Percentiles rank a stretch among this genome's conserved stretches.
phyloP scores from a whole-genome alignment of 1,140 invertebrate genomes.

The Oscheius sp. region DNA sequence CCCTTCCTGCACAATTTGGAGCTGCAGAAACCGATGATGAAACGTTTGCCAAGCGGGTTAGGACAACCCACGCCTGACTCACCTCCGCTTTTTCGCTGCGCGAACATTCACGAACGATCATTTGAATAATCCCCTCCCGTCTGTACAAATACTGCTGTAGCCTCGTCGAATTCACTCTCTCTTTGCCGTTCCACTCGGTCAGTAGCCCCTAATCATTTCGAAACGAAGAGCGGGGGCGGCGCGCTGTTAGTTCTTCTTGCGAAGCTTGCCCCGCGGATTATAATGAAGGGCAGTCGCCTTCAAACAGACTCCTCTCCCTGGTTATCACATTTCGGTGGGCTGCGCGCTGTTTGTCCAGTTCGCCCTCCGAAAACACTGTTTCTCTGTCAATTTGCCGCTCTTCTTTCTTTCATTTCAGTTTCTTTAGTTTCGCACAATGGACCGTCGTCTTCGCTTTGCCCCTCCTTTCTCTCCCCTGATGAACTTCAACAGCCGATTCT shows the following conservation, averaged over 20 bases:
- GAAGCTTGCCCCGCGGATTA: constrained; percentile 1
- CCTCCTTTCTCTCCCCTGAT: constrained; percentile 4
- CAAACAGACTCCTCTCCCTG: constrained; percentile 7
- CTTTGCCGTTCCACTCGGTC: no score
- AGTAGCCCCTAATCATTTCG: no score
- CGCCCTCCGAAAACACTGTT: background rate
- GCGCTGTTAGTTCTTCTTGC: background rate
- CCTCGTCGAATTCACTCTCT: no score
- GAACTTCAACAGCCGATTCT: constrained; percentile 34
- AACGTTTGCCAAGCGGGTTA: no score
- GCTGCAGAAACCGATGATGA: no score
- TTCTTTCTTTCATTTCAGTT: background rate
- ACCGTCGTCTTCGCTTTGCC: constrained; percentile 8
- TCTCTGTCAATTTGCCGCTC: background rate
- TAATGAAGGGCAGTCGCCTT: constrained; percentile 7
- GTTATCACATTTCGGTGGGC: constrained; percentile 6
- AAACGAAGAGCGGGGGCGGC: no score
- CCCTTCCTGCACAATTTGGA: no score
- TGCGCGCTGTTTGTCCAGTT: background rate
- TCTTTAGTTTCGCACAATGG: background rate
- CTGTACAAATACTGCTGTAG: no score
- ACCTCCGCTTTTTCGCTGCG: no score
- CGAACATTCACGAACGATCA: no score
- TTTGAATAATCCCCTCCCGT: no score
- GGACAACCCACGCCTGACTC: no score